phyloP scores from a whole-genome alignment of 2,113 vertebrate genomes.

The Nesogale talazaci region DNA sequence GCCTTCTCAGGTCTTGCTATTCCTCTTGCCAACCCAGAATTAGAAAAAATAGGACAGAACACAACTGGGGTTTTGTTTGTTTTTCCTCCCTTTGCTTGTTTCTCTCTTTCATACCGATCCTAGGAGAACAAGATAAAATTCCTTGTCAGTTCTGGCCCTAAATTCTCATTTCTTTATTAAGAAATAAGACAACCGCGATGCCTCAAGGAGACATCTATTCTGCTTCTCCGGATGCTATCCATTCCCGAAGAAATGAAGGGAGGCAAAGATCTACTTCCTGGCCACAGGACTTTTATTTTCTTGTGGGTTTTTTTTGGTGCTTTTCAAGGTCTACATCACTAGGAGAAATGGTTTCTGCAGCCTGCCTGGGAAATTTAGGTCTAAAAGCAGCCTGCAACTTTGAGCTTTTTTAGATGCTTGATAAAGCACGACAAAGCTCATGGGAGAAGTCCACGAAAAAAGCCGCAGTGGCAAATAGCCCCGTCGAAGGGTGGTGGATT shows the following conservation, averaged over 20 bases:
- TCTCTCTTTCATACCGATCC: constrained; percentile 39
- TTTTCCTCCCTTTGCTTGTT: constrained; percentile 39
- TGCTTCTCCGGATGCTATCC: constrained; percentile 60
- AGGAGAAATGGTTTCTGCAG: constrained; percentile 50
- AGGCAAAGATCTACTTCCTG: neutral
- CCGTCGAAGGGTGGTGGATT: neutral
- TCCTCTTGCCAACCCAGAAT: constrained; percentile 21
- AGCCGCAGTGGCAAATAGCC: too few relatives aligned
- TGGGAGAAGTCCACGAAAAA: neutral
- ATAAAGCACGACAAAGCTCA: neutral
- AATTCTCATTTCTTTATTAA: constrained; percentile 81
- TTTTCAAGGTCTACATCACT: constrained; percentile 62
- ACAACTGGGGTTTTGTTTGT: neutral
- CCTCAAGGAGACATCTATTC: constrained; percentile 67
- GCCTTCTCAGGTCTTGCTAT: neutral
- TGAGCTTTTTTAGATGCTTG: constrained; percentile 3
- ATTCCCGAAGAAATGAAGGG: constrained; percentile 55
- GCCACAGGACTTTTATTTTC: neutral
- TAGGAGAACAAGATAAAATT: constrained; percentile 78
- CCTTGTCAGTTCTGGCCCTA: constrained; percentile 69
- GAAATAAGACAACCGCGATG: too few relatives aligned
- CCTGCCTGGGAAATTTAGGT: constrained; percentile 68
- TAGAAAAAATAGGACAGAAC: constrained; percentile 48
- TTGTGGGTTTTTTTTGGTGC: constrained; percentile 63
- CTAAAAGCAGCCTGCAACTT: constrained; percentile 65